phyloP scores from a whole-genome alignment of 1,140 invertebrate species.

The Leptestheria dahalacensis region DNA sequence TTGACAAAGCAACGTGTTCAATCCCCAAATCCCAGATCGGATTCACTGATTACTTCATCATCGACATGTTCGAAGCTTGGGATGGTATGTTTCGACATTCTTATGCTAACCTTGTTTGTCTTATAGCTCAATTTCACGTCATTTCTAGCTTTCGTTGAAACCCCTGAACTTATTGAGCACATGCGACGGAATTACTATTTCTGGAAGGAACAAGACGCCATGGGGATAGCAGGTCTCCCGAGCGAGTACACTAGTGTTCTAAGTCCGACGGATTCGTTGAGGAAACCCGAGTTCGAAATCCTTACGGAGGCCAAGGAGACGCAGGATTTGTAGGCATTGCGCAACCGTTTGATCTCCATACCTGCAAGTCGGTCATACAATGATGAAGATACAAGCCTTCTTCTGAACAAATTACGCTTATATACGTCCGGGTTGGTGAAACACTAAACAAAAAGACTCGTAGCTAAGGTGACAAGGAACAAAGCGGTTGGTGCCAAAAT shows the following conservation, averaged over 20 bases:
- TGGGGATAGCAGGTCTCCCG: conserved; percentile 18
- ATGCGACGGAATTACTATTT: conserved; percentile 74
- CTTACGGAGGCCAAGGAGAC: conserved; percentile 12
- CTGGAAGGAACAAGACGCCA: conserved; percentile 56
- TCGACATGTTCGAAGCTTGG: conserved; percentile 94
- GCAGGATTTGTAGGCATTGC: not conserved
- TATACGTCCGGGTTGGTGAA: not conserved
- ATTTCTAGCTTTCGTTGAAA: conserved; percentile 70
- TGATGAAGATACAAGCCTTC: too few relatives aligned
- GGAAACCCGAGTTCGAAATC: conserved; percentile 9
- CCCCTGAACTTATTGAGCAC: conserved; percentile 71
- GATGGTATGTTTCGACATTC: conserved; percentile 64
- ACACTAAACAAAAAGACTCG: not conserved
- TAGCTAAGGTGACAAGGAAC: too few relatives aligned
- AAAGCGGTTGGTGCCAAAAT: too few relatives aligned
- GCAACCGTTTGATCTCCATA: too few relatives aligned
- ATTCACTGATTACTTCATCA: conserved; percentile 92
- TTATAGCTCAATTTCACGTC: too few relatives aligned
- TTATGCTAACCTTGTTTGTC: not conserved
- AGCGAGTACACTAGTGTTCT: conserved; percentile 1
- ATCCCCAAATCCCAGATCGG: conserved; percentile 92
- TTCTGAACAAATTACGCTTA: not conserved
- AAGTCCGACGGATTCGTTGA: not conserved
- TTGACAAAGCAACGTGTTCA: conserved; percentile 78
- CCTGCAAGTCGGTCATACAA: too few relatives aligned